These are phyloP conservation scores for Hypanus sabinus DNA, from an alignment of 2,113 vertebrate genomes.

Conservation along the genomic window DNA sequence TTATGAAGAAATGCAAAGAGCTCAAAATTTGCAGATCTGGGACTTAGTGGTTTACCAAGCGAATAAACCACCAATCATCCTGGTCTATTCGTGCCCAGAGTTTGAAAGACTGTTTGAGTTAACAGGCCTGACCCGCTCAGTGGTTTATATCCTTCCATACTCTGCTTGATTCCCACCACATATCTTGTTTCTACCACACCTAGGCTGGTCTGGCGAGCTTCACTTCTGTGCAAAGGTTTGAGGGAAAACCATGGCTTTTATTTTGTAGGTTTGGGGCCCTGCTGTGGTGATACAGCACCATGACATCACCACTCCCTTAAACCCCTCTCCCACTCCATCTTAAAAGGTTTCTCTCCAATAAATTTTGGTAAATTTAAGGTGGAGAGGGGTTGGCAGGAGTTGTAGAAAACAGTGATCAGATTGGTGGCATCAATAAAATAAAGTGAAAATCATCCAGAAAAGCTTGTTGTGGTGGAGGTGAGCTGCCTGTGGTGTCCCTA, in stretches of 20 bases:
- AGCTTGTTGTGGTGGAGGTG: not conserved
- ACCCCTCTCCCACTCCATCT: not conserved
- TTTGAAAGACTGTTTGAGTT: not conserved
- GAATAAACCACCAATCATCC: not conserved
- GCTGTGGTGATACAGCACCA: not conserved
- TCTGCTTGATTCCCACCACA: not conserved
- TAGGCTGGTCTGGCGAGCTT: not conserved
- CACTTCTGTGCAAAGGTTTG: not conserved
- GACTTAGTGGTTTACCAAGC: conserved; percentile 5
- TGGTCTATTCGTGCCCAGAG: not conserved
- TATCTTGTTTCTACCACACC: not conserved
- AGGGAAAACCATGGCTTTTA: not conserved
- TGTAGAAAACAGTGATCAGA: not conserved
- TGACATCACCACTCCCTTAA: not conserved
- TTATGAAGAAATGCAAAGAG: not conserved
- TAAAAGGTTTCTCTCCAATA: not conserved
- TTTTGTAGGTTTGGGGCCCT: not conserved
- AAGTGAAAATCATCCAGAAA: not conserved
- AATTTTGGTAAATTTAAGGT: not conserved
- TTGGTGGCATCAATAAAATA: not conserved
- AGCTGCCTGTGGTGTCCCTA: not conserved
- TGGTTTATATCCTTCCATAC: not conserved
- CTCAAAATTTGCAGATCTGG: not conserved
- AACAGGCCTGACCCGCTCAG: not conserved
- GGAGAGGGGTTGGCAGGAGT: not conserved